phyloP scores from a whole-genome alignment of 1,140 invertebrate species.

The Lordiphosa clarofinis region DNA sequence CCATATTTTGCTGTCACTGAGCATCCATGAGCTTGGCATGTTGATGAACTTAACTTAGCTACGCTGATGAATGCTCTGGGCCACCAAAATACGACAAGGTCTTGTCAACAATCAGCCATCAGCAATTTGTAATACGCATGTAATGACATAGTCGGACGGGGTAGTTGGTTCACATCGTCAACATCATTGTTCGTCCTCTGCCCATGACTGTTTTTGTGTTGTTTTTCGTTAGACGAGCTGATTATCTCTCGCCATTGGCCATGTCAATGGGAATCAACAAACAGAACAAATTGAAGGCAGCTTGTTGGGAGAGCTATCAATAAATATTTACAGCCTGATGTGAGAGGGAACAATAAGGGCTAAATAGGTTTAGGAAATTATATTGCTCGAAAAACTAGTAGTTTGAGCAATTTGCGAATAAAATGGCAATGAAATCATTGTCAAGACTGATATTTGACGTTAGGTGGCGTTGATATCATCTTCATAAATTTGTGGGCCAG shows the following conservation, averaged over 20 bases:
- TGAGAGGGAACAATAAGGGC: slow-evolving; percentile 5
- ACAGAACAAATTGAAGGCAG: slow-evolving; percentile 15
- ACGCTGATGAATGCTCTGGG: slow-evolving; percentile 18
- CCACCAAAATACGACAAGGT: slow-evolving; percentile 13
- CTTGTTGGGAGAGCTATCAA: slow-evolving; percentile 56
- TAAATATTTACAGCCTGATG: slow-evolving; percentile 55
- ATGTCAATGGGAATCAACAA: slow-evolving; percentile 24
- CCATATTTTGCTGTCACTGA: no score
- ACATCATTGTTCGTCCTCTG: slow-evolving; percentile 41
- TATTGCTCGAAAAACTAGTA: no score
- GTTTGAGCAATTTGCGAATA: no score
- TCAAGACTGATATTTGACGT: no score
- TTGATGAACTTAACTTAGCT: background rate
- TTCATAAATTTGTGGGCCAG: no score
- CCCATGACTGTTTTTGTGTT: slow-evolving; percentile 10
- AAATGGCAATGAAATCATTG: no score
- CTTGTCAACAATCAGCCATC: slow-evolving; percentile 37
- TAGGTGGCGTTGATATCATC: no score
- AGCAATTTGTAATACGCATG: slow-evolving; percentile 52
- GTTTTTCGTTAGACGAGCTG: slow-evolving; percentile 49
- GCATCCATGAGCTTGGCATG: no score
- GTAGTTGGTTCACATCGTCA: slow-evolving; percentile 31
- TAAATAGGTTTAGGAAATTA: background rate
- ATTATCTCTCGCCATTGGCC: slow-evolving; percentile 49
- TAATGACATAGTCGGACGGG: slow-evolving; percentile 40